phyloP scores from a whole-genome alignment of 2,888 invertebrate species.

The Drosophila basisetae region DNA sequence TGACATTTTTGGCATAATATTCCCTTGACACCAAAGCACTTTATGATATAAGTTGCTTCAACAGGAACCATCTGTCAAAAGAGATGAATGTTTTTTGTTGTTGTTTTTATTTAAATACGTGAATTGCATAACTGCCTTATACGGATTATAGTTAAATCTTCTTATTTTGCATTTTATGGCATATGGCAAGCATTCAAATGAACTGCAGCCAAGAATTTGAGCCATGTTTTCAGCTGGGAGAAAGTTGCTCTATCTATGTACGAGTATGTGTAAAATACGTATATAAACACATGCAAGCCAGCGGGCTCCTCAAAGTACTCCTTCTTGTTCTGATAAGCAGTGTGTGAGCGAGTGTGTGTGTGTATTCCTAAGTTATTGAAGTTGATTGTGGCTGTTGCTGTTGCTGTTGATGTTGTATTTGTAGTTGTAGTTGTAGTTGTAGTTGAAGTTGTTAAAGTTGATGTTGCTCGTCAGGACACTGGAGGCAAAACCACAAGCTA shows the following conservation, averaged over 20 bases:
- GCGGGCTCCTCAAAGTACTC: slow-evolving; percentile 5
- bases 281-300: slow-evolving; percentile 58
- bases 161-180: neutral
- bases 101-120: neutral
- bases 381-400: slow-evolving; percentile 59
- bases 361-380: slow-evolving; percentile 54
- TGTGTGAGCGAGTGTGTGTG: neutral
- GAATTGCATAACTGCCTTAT: neutral
- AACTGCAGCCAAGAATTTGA: slow-evolving; percentile 1
- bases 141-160: neutral
- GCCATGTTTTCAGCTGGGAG: slow-evolving; percentile 9
- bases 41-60: neutral
- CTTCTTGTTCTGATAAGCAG: neutral
- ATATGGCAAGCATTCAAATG: neutral
- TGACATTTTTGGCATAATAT: neutral
- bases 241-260: slow-evolving; percentile 10
- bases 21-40: neutral
- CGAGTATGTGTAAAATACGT: slow-evolving; percentile 38
- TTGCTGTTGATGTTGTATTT: slow-evolving; percentile 14
- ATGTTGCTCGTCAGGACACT: slow-evolving; percentile 8
- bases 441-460: slow-evolving; percentile 10
- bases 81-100: neutral
- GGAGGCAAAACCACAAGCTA: slow-evolving; percentile 49
- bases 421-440: neutral
- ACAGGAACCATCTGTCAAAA: neutral